Conservation (phyloP, 2,888 invertebrate species). For the Hedya salicella region DNA sequence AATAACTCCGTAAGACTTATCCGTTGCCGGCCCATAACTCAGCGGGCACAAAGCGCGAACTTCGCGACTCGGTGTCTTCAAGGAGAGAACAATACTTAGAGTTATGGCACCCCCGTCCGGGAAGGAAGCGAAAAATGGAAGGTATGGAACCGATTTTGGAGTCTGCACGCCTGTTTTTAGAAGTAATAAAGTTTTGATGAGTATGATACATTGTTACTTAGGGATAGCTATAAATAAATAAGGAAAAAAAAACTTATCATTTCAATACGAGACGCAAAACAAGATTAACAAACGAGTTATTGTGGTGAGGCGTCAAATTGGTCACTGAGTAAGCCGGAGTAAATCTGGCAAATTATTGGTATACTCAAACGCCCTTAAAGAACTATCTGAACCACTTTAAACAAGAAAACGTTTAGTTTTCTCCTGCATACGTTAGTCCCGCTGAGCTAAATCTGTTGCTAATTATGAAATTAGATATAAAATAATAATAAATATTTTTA, state of each 20-base stretch:
- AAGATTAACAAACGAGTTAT: no score
- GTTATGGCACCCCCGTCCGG: slow-evolving; percentile 64
- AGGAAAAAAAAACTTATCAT: neutral
- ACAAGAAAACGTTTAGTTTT: no score
- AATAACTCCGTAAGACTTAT: slow-evolving; percentile 64
- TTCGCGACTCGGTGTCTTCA: slow-evolving; percentile 61
- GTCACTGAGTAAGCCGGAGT: no score
- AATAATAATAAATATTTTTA: no score
- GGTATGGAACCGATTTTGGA: slow-evolving; percentile 40
- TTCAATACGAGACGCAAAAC: neutral
- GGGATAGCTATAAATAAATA: neutral
- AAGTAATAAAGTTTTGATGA: slow-evolving; percentile 14
- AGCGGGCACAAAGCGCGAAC: slow-evolving; percentile 62
- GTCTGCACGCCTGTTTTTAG: slow-evolving; percentile 11
- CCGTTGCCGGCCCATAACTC: slow-evolving; percentile 66
- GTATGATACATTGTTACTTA: slow-evolving; percentile 17
- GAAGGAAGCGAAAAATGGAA: slow-evolving; percentile 64
- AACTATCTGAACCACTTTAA: no score
- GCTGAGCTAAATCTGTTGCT: no score
- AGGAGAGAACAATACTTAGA: slow-evolving; percentile 69
- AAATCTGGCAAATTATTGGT: no score
- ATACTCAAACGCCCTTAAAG: no score
- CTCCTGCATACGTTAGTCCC: no score
- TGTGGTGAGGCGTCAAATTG: no score
- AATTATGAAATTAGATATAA: no score